A percentile compares a stretch with the other conserved stretches of the same genome.
These are phyloP conservation scores for Crotophaga sulcirostris DNA, from an alignment of 2,113 vertebrate genomes.

Conservation along the genomic window DNA sequence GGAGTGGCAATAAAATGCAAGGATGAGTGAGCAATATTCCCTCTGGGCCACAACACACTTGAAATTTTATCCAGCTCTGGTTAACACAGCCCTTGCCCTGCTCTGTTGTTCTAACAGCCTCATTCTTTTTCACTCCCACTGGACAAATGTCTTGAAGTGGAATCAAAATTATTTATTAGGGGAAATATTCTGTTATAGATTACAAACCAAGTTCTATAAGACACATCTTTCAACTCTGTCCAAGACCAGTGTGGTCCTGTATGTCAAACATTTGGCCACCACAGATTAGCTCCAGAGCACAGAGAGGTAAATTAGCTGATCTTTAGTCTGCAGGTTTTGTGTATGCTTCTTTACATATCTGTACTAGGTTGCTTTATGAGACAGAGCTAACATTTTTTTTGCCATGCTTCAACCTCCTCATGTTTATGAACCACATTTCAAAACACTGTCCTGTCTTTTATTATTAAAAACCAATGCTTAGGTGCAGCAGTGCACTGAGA, in stretches of 20 bases:
- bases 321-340: neutral
- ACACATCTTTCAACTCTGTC: neutral
- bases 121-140: neutral
- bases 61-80: neutral
- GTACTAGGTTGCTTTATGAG: neutral
- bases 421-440: neutral
- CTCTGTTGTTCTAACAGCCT: neutral
- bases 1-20: neutral
- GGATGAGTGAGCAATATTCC: accelerated
- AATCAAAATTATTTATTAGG: neutral
- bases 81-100: neutral
- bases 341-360: neutral
- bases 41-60: neutral
- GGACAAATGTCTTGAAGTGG: neutral
- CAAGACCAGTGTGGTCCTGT: neutral
- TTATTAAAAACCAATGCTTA: neutral
- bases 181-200: neutral
- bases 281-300: neutral
- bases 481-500: neutral
- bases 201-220: neutral
- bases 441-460: neutral
- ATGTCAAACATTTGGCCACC: neutral
- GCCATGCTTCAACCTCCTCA: neutral
- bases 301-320: neutral
- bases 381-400: neutral